phyloP scores from a whole-genome alignment of 2,888 invertebrate genomes.

The Alloscopus bannaensis region DNA sequence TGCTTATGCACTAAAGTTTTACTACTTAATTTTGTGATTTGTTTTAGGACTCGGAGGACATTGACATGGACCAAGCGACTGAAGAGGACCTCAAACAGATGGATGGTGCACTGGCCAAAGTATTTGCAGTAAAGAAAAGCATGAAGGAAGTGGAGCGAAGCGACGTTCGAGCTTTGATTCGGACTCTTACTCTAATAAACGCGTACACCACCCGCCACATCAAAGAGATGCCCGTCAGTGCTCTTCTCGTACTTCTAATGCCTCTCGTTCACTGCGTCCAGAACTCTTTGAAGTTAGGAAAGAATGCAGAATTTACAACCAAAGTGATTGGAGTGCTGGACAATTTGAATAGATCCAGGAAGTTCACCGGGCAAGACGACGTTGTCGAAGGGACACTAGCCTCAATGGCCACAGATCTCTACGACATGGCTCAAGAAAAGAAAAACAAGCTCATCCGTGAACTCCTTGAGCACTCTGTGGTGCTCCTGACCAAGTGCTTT shows the following conservation, averaged over 20 bases:
- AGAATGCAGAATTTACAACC: conserved; percentile 25
- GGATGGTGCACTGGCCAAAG: conserved; percentile 66
- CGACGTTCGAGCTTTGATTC: conserved; percentile 40
- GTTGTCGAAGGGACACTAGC: conserved; percentile 40
- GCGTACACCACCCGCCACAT: conserved; percentile 42
- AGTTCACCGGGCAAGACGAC: conserved; percentile 40
- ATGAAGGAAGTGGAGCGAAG: conserved; percentile 53
- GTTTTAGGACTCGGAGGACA: conserved; percentile 63
- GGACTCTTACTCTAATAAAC: conserved; percentile 59
- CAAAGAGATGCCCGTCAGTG: conserved; percentile 53
- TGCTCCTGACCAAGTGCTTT: conserved; percentile 43
- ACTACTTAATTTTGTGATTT: conserved; percentile 6
- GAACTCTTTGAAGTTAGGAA: conserved; percentile 18
- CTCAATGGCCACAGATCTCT: conserved; percentile 38
- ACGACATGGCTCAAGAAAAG: conserved; percentile 14
- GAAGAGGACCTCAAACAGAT: conserved; percentile 66
- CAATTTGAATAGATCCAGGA: conserved; percentile 44
- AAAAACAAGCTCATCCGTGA: conserved; percentile 38
- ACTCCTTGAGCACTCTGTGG: conserved; percentile 40
- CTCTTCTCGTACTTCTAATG: conserved; percentile 60
- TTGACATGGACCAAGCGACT: conserved; percentile 67
- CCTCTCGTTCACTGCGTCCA: conserved; percentile 53
- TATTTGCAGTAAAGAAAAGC: conserved; percentile 67
- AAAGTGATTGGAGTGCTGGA: conserved; percentile 40
- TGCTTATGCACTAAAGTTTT: too few relatives aligned